phyloP scores from a whole-genome alignment of 2,888 invertebrate species.

The Sesia bembeciformis region DNA sequence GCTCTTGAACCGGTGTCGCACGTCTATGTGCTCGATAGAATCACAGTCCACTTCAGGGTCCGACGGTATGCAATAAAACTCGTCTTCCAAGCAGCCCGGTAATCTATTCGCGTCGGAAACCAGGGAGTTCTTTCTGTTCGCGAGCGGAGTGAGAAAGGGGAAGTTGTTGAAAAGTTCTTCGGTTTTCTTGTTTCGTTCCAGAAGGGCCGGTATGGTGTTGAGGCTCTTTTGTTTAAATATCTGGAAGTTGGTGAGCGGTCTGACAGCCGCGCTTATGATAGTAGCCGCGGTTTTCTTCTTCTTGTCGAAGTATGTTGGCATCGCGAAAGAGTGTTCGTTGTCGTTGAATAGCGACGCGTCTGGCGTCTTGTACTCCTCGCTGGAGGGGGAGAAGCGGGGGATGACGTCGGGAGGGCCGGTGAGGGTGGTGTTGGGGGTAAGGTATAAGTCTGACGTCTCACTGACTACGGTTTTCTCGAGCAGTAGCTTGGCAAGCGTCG shows the following conservation, averaged over 20 bases:
- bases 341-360: conserved; percentile 29
- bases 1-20: conserved; percentile 38
- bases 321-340: conserved; percentile 45
- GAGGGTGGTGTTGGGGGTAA: conserved; percentile 50
- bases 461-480: conserved; percentile 23
- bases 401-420: conserved; percentile 43
- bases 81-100: conserved; percentile 61
- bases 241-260: conserved; percentile 60
- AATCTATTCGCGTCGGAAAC: conserved; percentile 42
- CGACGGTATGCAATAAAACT: conserved; percentile 58
- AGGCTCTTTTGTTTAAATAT: conserved; percentile 65
- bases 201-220: conserved; percentile 56
- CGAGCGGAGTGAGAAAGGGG: conserved; percentile 75
- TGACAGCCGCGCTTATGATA: conserved; percentile 37
- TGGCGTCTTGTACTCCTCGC: conserved; percentile 43
- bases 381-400: conserved; percentile 44
- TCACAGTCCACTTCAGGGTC: conserved; percentile 37
- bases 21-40: conserved; percentile 34
- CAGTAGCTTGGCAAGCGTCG: conserved; percentile 34
- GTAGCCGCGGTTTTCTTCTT: conserved; percentile 44
- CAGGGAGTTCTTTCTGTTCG: conserved; percentile 64
- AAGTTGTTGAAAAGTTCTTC: conserved; percentile 71
- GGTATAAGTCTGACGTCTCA: conserved; percentile 44
- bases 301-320: conserved; percentile 66
- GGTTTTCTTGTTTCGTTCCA: conserved; percentile 40